Evolutionary conservation across 35 echinoderm and acorn worm species (phyloP), one percentile per base, ranked within the genome.

Genomic region (Diadema setosum): DNA sequence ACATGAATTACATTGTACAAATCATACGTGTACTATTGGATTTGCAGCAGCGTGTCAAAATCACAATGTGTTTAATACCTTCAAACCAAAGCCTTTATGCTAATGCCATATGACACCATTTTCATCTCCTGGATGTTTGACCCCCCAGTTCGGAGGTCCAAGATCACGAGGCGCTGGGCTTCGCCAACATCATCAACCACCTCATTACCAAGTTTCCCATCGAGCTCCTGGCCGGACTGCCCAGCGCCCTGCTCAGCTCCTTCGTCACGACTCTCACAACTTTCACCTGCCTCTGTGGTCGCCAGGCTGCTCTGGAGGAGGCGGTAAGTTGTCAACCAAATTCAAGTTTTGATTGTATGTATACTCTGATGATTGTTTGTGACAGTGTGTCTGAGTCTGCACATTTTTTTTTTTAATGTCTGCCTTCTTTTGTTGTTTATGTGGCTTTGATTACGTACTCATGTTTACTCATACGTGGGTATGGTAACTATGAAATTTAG

Each of bases 261-360:
- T 99, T 95, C 27, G 58, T 95, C 18, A 84, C 32, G 49, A 90
- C 55, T 49, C 14, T 99, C 39, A 85, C 93, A 3, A 92, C 49
- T 43, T 70, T 94, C 4, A 99, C 96, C 4, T 95, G 89, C 33
- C 82, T 89, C 39, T 99, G 86, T 59, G 92, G 96, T 49, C 67
- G 86, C 16, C 86, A 94, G 48, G 89, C 96, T 2, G 89, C 96
- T 21, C 86, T 99, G 11, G 96, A 99, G 69, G 96, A 99, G 84
- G 96, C 90, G 43, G 96, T 99, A 87, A 99, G 96, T 98, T 57
- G 40, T 45, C 17, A n/a, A n/a, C n/a, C n/a, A n/a, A n/a, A n/a
- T 82, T 29, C 18, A 0, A 26, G 74, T 81, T 61, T 29, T 39
- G 45, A 37, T 41, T 42, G 36, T 82, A 65, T 42, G 18, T 27